These are phyloP conservation scores for Eumacrocentrus americanus DNA, from an alignment of 2,888 invertebrate genomes.

Conservation along the genomic window DNA sequence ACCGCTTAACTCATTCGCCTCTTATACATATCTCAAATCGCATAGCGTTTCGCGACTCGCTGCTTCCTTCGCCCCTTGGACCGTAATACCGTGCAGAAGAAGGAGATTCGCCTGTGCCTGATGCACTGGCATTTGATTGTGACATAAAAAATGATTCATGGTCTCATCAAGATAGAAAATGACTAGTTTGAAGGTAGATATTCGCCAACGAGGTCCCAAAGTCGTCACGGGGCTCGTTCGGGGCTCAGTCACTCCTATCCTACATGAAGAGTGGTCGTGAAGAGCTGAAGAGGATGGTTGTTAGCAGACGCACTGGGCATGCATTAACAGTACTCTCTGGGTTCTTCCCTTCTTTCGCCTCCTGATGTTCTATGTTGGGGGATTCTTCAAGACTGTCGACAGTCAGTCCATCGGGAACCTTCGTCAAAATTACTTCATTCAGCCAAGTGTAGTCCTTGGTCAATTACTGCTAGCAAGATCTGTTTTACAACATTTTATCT, in stretches of 20 bases:
- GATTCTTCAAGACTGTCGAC: conserved; percentile 22
- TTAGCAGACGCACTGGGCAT: conserved; percentile 59
- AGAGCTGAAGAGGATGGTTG: conserved; percentile 58
- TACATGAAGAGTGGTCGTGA: conserved; percentile 9
- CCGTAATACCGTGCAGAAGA: conserved; percentile 31
- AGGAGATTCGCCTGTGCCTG: too few relatives aligned
- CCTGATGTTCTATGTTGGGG: too few relatives aligned
- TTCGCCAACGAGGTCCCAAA: conserved; percentile 28
- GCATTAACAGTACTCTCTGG: conserved; percentile 59
- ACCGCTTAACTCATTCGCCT: conserved; percentile 56
- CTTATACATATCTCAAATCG: conserved; percentile 40
- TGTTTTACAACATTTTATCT: too few relatives aligned
- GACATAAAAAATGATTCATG: not conserved
- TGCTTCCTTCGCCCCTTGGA: conserved; percentile 34
- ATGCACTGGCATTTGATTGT: not conserved
- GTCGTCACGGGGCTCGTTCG: conserved; percentile 38
- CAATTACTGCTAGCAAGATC: not conserved
- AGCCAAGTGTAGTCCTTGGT: not conserved
- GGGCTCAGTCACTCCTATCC: conserved; percentile 39
- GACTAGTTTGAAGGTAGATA: conserved; percentile 9
- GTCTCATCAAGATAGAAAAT: not conserved
- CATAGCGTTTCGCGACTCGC: conserved; percentile 35
- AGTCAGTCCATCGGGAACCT: conserved; percentile 54
- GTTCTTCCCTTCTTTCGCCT: conserved; percentile 23
- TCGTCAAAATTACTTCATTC: conserved; percentile 51